These are phyloP conservation scores for Amiota communis DNA, from an alignment of 2,888 invertebrate species.

Conservation along the genomic window DNA sequence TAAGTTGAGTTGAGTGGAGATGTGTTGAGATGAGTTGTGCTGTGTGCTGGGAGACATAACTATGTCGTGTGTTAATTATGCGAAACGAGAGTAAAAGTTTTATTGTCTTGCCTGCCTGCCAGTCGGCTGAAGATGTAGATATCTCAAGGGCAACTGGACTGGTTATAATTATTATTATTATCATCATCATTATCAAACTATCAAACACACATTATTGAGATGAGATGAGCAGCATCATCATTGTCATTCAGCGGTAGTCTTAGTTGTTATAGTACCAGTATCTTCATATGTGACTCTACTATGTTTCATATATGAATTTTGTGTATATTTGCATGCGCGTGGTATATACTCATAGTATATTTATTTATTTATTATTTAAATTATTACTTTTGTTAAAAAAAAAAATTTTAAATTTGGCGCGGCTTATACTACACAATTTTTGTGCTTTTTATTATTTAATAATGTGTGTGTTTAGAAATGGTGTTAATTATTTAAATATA, in stretches of 20 bases:
- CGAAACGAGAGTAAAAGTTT: constrained; percentile 35
- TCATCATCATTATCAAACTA: constrained; percentile 29
- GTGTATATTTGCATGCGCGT: neutral
- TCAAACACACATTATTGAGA: neutral
- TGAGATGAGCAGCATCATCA: neutral
- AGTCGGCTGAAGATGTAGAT: constrained; percentile 47
- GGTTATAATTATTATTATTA: constrained; percentile 18
- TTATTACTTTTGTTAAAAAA: neutral
- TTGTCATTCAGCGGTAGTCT: too few species aligned
- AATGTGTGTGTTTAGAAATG: too few species aligned
- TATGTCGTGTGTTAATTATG: constrained; percentile 1
- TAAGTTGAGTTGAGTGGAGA: too few species aligned
- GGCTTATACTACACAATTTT: neutral
- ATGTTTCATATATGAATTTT: too few species aligned
- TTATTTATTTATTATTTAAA: neutral
- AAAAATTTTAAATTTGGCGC: neutral
- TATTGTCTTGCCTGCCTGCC: constrained; percentile 41
- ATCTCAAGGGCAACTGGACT: constrained; percentile 59
- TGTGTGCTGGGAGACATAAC: neutral
- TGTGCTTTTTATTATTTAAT: neutral
- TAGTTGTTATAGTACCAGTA: too few species aligned
- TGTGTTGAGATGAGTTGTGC: neutral
- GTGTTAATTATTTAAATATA: too few species aligned
- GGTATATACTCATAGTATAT: neutral
- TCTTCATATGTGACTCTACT: too few species aligned